phyloP scores from a whole-genome alignment of 1,140 invertebrate species.

The Grapholita molesta region DNA sequence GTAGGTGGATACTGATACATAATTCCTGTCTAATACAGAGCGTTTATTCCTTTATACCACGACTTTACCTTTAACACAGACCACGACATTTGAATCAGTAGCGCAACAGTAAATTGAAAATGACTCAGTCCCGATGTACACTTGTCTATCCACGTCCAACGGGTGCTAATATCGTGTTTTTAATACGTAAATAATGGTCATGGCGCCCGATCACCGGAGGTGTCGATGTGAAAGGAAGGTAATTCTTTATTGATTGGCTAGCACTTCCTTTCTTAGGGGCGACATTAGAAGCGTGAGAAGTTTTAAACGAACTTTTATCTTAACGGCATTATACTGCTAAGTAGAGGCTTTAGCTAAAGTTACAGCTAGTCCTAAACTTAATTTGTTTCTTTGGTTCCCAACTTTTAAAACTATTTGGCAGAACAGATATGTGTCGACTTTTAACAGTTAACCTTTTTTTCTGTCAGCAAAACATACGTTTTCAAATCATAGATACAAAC shows the following conservation, averaged over 20 bases:
- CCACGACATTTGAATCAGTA: background rate
- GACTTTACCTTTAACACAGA: background rate
- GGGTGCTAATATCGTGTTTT: conserved; percentile 23
- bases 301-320: background rate
- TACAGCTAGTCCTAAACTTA: no score
- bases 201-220: conserved; percentile 57
- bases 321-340: background rate
- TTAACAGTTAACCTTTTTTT: no score
- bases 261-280: conserved; percentile 29
- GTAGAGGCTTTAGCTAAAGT: no score
- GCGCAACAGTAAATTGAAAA: background rate
- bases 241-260: conserved; percentile 55
- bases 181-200: conserved; percentile 56
- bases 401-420: no score
- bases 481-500: no score
- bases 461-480: no score
- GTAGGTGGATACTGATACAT: no score
- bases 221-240: conserved; percentile 46
- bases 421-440: no score
- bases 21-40: no score
- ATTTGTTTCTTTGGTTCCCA: no score
- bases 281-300: background rate
- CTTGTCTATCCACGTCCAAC: conserved; percentile 21
- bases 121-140: conserved; percentile 32
- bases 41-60: no score